Base-by-base conservation (phyloP, 1,140 invertebrate species). In the Lepidostoma basale region DNA sequence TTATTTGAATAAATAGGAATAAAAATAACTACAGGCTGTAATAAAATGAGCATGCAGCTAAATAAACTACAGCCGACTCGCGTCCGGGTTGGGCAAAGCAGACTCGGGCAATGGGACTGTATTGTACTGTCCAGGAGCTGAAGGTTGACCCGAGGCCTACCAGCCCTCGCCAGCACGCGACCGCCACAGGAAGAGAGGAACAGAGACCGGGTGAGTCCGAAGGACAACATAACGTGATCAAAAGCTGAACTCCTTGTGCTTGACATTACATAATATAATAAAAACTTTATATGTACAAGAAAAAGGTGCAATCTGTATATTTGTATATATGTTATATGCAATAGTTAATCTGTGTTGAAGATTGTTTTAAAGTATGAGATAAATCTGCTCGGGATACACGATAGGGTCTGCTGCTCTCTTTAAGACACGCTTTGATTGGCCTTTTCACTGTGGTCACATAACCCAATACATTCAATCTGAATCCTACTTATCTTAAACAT, bases 371-470 rank as follows among this genome's bases (percentile, higher is more conserved):
- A 49, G 12, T 28, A 33, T 6, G n/a, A 39, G 5, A 10, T 28
- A 22, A 22, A 4, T 20, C 28, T 54, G 30, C 4, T 33, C 16
- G 28, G 18, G 22, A 10, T 18, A 26, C 74, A 77, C 80, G 81
- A 52, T 81, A 80, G 78, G 79, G 78, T 82, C 81, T 83, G 81
- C 81, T 83, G 81, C 81, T 83, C 81, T 83, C 81, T 83, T 78
- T 18, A 77, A 56, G 81, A 82, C 81, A 79, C 81, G 81, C 74
- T 80, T 77, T 78, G 77, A 77, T 68, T 81, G 81, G 81, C 75
- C 81, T 80, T 83, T 83, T 80, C 77, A 77, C 80, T 83, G 81
- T 82, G 81, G 80, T 80, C 4, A 18, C 20, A 22, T 45, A n/a
- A n/a, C n/a, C n/a, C n/a, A 33, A 60, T 42, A 64, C 69, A 67